phyloP scores from a whole-genome alignment of 1,140 invertebrate genomes.

The Trichonephila clavata region DNA sequence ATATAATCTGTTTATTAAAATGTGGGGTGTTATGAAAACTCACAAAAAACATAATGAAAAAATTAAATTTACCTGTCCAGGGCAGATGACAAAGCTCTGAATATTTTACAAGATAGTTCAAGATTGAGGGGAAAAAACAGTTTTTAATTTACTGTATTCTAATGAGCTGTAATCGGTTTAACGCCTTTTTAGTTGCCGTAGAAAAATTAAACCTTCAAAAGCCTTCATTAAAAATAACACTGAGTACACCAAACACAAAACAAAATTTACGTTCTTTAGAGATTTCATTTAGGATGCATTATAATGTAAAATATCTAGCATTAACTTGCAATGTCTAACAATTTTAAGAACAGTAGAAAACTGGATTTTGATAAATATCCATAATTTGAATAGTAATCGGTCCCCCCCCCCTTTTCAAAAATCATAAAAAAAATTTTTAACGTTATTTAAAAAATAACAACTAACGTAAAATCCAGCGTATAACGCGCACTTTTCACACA shows the following conservation, averaged over 20 bases:
- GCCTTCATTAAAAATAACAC: neutral
- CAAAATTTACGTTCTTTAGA: no score
- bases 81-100: neutral
- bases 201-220: neutral
- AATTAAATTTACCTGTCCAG: neutral
- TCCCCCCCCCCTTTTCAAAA: no score
- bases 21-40: neutral
- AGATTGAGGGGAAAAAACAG: neutral
- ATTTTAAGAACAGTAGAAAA: no score
- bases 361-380: no score
- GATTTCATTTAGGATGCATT: no score
- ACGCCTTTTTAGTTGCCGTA: neutral
- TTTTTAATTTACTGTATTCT: neutral
- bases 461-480: no score
- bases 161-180: constrained; percentile 9
- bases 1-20: neutral
- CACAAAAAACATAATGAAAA: neutral
- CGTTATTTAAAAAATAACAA: no score
- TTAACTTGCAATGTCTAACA: no score
- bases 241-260: neutral
- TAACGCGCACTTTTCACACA: no score
- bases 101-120: neutral
- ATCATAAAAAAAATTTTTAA: no score
- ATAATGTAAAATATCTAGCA: no score
- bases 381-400: no score